Conservation (phyloP, 2,888 invertebrate genomes). For the Sipha maydis region DNA sequence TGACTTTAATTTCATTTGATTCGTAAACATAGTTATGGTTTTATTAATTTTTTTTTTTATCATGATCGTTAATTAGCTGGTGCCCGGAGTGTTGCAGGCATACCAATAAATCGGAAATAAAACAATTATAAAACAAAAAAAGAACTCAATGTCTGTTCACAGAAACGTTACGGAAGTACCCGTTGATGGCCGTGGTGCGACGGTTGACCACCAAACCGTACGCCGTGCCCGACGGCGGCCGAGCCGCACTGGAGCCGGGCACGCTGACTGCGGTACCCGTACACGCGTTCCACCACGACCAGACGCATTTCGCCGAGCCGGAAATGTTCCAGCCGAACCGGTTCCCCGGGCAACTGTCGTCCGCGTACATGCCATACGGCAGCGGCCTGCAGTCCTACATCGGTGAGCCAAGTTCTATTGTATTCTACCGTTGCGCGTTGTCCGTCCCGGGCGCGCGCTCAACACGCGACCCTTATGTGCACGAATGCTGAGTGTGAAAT, state of each 20-base stretch:
- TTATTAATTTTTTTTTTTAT: too few species aligned
- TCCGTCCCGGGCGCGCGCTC: too few species aligned
- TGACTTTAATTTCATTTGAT: too few species aligned
- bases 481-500: too few species aligned
- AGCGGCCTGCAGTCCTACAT: slow-evolving; percentile 38
- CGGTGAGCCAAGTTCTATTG: not conserved
- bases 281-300: slow-evolving; percentile 36
- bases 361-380: slow-evolving; percentile 44
- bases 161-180: slow-evolving; percentile 56
- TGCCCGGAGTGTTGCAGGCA: too few species aligned
- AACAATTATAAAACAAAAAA: too few species aligned
- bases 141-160: not conserved
- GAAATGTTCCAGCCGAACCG: slow-evolving; percentile 32
- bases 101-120: too few species aligned
- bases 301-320: slow-evolving; percentile 5
- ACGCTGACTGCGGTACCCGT: slow-evolving; percentile 3
- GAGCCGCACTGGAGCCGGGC: not conserved
- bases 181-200: not conserved
- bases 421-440: too few species aligned
- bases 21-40: too few species aligned
- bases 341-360: slow-evolving; percentile 34
- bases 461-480: too few species aligned
- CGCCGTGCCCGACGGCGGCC: not conserved
- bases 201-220: slow-evolving; percentile 42
- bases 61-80: too few species aligned